Evolutionary conservation across 2,797 vertebrate genomes (phyloP).

Genomic region (Melanotaenia nigrans): DNA sequence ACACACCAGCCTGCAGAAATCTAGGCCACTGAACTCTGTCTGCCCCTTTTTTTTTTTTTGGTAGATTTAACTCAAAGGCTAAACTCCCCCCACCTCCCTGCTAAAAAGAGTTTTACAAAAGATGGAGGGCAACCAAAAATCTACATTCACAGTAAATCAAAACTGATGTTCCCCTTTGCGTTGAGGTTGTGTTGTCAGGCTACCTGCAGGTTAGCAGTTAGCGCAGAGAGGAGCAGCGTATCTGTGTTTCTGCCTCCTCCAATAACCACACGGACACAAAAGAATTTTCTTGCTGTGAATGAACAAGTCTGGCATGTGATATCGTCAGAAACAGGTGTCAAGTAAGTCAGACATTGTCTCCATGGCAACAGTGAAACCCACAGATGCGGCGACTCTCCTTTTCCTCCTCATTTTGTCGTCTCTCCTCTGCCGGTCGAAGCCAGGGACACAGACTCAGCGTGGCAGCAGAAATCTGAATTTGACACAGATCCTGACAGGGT

Average conservation of each 20-base stretch:
- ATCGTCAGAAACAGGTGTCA: constrained; percentile 75
- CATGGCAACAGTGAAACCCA: constrained; percentile 75
- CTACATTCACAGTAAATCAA: constrained; percentile 48
- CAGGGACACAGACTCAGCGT: constrained; percentile 54
- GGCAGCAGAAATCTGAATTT: constrained; percentile 72
- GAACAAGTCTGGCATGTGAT: constrained; percentile 61
- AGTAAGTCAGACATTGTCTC: constrained; percentile 72
- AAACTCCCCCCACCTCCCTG: constrained; percentile 45
- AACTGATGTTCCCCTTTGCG: constrained; percentile 26
- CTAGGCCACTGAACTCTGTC: constrained; percentile 76
- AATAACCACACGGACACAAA: constrained; percentile 12
- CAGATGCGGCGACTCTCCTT: constrained; percentile 53
- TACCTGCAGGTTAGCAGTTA: constrained; percentile 25
- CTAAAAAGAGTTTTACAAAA: constrained; percentile 51
- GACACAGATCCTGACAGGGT: constrained; percentile 80
- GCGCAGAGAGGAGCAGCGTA: constrained; percentile 6
- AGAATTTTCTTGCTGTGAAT: constrained; percentile 49
- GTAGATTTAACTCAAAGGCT: constrained; percentile 65
- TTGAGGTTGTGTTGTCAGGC: constrained; percentile 6
- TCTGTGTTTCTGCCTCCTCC: constrained; percentile 36
- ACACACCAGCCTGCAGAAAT: constrained; percentile 65
- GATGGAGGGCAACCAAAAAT: constrained; percentile 22
- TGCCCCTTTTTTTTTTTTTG: constrained; percentile 47
- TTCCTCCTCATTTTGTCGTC: constrained; percentile 31
- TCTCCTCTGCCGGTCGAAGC: constrained; percentile 62